Evolutionary conservation across 2,113 vertebrate genomes (phyloP).

Genomic region (Phylloscopus trochilus): DNA sequence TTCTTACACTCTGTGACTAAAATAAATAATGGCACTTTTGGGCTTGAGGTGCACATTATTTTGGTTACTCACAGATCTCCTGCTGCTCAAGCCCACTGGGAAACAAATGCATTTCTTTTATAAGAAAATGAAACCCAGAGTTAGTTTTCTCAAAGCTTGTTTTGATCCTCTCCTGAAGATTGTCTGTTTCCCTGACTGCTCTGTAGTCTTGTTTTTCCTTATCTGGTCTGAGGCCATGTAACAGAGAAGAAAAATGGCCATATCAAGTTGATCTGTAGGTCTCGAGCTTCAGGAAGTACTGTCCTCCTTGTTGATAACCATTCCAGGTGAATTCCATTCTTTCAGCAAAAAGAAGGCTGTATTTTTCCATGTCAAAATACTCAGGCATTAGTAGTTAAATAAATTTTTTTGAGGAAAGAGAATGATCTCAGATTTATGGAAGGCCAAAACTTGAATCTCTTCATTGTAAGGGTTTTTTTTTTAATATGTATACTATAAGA

Average conservation of each 20-base stretch:
- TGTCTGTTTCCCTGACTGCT: not conserved
- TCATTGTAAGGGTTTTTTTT: not conserved
- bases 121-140: constrained; percentile 26
- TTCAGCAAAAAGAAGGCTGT: not conserved
- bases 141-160: not conserved
- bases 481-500: not conserved
- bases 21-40: constrained; percentile 11
- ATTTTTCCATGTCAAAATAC: not conserved
- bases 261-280: not conserved
- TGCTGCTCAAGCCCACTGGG: constrained; percentile 8
- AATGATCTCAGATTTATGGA: not conserved
- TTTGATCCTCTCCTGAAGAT: constrained; percentile 42
- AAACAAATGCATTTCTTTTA: constrained; percentile 46
- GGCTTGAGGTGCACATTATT: not conserved
- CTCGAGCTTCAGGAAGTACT: not conserved
- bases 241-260: not conserved
- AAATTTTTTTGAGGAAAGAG: not conserved
- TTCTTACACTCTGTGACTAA: not conserved
- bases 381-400: not conserved
- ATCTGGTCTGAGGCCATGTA: not conserved
- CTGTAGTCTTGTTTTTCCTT: not conserved
- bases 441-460: not conserved
- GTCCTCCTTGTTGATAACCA: not conserved
- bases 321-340: not conserved
- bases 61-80: constrained; percentile 13